Percentiles rank a stretch among this genome's conserved stretches.
Evolutionary conservation across 2,113 vertebrate genomes (phyloP).

Genomic region (Cyprinodon variegatus): DNA sequence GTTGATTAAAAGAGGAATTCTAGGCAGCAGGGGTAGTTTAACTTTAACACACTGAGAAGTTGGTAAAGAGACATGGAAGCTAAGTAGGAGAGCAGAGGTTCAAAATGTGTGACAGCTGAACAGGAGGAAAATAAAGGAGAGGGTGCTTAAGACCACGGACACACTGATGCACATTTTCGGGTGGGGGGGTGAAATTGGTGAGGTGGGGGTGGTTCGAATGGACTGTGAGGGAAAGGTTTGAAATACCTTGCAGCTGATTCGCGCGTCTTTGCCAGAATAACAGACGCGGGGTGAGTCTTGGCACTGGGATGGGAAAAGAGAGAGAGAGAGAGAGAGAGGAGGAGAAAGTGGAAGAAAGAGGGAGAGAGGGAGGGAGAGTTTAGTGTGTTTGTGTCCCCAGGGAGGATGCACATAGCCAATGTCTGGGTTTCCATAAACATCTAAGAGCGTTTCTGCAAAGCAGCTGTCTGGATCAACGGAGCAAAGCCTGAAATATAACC

Average conservation of each 20-base stretch:
- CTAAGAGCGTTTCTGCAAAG: constrained; percentile 44
- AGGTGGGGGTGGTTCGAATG: background rate
- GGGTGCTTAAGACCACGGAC: constrained; percentile 47
- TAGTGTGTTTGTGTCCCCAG: constrained; percentile 30
- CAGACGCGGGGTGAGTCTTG: constrained; percentile 53
- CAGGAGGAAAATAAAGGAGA: background rate
- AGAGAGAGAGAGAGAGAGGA: constrained; percentile 52
- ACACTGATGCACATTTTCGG: constrained; percentile 4
- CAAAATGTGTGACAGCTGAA: constrained; percentile 50
- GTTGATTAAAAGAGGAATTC: constrained; percentile 70
- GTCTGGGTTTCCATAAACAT: constrained; percentile 60
- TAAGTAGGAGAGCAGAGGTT: constrained; percentile 4
- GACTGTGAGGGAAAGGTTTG: constrained; percentile 35
- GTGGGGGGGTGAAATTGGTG: no score
- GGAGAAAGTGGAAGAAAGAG: constrained; percentile 39
- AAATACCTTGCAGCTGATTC: constrained; percentile 69
- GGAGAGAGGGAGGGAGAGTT: constrained; percentile 49
- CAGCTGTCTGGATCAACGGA: constrained; percentile 47
- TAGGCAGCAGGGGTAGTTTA: constrained; percentile 51
- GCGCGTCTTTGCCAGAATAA: constrained; percentile 61
- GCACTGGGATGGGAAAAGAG: constrained; percentile 58
- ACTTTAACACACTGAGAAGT: constrained; percentile 50
- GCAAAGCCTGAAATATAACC: constrained; percentile 28
- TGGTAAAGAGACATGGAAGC: constrained; percentile 47
- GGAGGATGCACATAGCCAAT: constrained; percentile 50